Conservation (phyloP, 2,888 invertebrate genomes). For the Galerucella pusilla region DNA sequence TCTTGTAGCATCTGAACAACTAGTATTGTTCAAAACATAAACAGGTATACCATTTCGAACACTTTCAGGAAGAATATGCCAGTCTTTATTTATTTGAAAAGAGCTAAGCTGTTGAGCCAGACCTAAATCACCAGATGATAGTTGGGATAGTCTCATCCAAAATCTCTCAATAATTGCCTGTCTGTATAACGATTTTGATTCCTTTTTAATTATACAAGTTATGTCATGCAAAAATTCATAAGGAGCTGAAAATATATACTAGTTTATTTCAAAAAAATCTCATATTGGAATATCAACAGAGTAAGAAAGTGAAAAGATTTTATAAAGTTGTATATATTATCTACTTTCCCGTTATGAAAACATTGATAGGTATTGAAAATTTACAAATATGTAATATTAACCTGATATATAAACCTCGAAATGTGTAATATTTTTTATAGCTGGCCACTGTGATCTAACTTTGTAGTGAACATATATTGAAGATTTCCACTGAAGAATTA, state of each 20-base stretch:
- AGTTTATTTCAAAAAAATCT: background rate
- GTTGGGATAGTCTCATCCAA: slow-evolving; percentile 73
- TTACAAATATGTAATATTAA: slow-evolving; percentile 42
- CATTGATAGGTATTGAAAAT: background rate
- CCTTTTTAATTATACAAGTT: slow-evolving; percentile 73
- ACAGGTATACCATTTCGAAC: slow-evolving; percentile 77
- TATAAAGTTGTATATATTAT: too few relatives aligned
- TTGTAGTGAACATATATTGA: slow-evolving; percentile 77
- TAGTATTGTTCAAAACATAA: slow-evolving; percentile 66
- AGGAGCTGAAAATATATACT: slow-evolving; percentile 65
- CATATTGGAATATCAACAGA: background rate
- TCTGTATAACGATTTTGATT: slow-evolving; percentile 73
- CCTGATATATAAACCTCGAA: slow-evolving; percentile 63
- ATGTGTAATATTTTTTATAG: slow-evolving; percentile 62
- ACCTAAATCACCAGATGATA: slow-evolving; percentile 74
- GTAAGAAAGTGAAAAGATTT: too few relatives aligned
- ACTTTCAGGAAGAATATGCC: slow-evolving; percentile 77
- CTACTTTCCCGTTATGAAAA: background rate
- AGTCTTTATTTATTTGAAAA: slow-evolving; percentile 69
- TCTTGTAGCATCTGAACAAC: slow-evolving; percentile 56
- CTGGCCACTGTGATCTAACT: slow-evolving; percentile 71
- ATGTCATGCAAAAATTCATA: slow-evolving; percentile 83
- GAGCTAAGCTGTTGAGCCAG: slow-evolving; percentile 77
- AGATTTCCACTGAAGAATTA: slow-evolving; percentile 79
- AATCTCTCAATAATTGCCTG: slow-evolving; percentile 75